Conservation (phyloP, 2,888 invertebrate species). For the Sericinus montela region DNA sequence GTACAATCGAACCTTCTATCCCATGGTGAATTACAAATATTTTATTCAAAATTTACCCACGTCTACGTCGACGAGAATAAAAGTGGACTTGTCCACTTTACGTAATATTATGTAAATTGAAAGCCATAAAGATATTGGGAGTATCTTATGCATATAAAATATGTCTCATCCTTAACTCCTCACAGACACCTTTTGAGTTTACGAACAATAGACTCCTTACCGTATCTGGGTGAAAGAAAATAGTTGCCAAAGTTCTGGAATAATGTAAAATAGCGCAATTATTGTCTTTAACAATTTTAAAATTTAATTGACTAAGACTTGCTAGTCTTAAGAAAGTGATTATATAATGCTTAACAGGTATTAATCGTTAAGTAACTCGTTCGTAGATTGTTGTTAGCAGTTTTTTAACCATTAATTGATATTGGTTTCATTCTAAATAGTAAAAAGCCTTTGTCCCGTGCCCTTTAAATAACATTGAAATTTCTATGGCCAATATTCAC, state of each 20-base stretch:
- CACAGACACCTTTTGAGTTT: conserved; percentile 38
- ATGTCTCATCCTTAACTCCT: conserved; percentile 10
- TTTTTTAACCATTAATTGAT: too few relatives aligned
- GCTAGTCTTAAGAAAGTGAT: too few relatives aligned
- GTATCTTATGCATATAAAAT: conserved; percentile 19
- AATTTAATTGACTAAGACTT: too few relatives aligned
- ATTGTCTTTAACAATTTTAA: too few relatives aligned
- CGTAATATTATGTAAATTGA: conserved; percentile 16
- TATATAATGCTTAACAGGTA: too few relatives aligned
- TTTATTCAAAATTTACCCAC: conserved; percentile 12
- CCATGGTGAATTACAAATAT: conserved; percentile 10
- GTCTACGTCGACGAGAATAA: conserved; percentile 11
- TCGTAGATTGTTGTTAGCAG: too few relatives aligned
- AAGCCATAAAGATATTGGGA: too few relatives aligned
- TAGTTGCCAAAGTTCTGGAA: conserved; percentile 38
- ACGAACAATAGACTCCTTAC: conserved; percentile 55
- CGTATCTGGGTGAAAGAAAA: conserved; percentile 38
- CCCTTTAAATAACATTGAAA: too few relatives aligned
- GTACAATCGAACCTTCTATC: not conserved
- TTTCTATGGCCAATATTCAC: too few relatives aligned
- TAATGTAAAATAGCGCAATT: conserved; percentile 46
- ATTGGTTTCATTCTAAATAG: not conserved
- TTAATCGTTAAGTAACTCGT: too few relatives aligned
- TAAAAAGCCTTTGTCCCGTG: too few relatives aligned
- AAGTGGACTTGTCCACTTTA: conserved; percentile 15